A percentile compares a stretch with the other conserved stretches of the same genome.
phyloP scores from a whole-genome alignment of 2,888 invertebrate species.

The Eulithis prunata region DNA sequence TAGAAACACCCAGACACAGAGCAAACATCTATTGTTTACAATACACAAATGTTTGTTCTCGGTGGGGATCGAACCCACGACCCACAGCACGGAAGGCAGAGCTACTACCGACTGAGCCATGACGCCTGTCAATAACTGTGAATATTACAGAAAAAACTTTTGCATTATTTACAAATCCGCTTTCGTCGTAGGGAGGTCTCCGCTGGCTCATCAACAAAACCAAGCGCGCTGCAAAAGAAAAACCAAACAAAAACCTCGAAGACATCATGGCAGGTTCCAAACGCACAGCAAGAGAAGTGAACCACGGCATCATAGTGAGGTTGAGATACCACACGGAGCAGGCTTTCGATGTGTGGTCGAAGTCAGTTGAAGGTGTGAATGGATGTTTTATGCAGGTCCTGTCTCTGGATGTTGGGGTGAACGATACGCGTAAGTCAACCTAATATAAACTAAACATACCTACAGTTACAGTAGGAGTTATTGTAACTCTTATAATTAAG shows the following conservation, averaged over 20 bases:
- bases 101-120: too few relatives aligned
- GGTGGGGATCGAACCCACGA: too few relatives aligned
- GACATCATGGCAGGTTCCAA: slow-evolving; percentile 1
- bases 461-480: too few relatives aligned
- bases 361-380: slow-evolving; percentile 55
- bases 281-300: slow-evolving; percentile 1
- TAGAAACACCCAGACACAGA: too few relatives aligned
- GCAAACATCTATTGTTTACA: too few relatives aligned
- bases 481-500: too few relatives aligned
- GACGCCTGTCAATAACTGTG: too few relatives aligned
- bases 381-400: slow-evolving; percentile 74
- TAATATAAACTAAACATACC: too few relatives aligned
- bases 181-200: slow-evolving; percentile 61
- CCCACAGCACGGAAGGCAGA: too few relatives aligned
- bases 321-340: slow-evolving; percentile 67
- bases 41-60: too few relatives aligned
- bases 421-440: slow-evolving; percentile 60
- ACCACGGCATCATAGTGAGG: slow-evolving; percentile 57
- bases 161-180: background rate
- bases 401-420: slow-evolving; percentile 63
- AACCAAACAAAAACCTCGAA: slow-evolving; percentile 5
- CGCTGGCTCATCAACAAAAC: slow-evolving; percentile 70
- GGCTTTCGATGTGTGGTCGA: slow-evolving; percentile 75
- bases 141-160: too few relatives aligned
- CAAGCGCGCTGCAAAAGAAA: slow-evolving; percentile 43